Evolutionary conservation across 2,797 vertebrate species (phyloP).

Genomic region (Cynodonichthys magdalenae): DNA sequence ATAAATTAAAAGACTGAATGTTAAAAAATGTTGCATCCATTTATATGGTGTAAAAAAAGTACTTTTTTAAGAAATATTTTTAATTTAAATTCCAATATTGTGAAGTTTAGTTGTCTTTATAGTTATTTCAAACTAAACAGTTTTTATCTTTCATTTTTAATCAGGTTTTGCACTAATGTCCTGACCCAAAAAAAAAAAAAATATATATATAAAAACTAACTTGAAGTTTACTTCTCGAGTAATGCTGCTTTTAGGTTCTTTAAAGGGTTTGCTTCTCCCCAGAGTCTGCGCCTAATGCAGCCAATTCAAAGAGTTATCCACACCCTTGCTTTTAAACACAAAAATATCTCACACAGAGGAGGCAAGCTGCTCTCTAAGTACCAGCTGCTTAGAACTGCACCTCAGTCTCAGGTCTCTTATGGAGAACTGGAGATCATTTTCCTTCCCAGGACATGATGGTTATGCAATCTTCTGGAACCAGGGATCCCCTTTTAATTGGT

Average conservation of each 20-base stretch:
- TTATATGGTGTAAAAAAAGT: no score
- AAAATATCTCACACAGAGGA: constrained; percentile 17
- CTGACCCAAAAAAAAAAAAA: neutral
- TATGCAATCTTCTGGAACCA: constrained; percentile 35
- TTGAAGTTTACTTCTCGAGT: constrained; percentile 2
- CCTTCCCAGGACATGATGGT: constrained; percentile 17
- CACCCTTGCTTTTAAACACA: constrained; percentile 19
- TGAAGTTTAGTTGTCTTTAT: no score
- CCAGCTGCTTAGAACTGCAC: constrained; percentile 18
- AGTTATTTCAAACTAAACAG: no score
- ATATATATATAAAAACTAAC: neutral
- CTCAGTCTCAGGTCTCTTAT: constrained; percentile 12
- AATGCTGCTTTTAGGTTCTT: constrained; percentile 18
- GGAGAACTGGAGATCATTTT: constrained; percentile 12
- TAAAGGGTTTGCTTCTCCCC: constrained; percentile 14
- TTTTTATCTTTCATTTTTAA: no score
- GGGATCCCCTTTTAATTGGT: constrained; percentile 42
- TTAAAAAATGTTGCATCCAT: no score
- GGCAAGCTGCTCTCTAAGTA: constrained; percentile 25
- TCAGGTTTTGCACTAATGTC: neutral
- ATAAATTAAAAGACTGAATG: no score
- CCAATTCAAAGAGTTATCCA: constrained; percentile 14
- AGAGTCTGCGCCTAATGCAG: constrained; percentile 1
- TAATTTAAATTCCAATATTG: no score
- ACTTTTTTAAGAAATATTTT: no score